These are phyloP conservation scores for Pseudorasbora parva DNA, from an alignment of 2,113 vertebrate species.

Conservation along the genomic window DNA sequence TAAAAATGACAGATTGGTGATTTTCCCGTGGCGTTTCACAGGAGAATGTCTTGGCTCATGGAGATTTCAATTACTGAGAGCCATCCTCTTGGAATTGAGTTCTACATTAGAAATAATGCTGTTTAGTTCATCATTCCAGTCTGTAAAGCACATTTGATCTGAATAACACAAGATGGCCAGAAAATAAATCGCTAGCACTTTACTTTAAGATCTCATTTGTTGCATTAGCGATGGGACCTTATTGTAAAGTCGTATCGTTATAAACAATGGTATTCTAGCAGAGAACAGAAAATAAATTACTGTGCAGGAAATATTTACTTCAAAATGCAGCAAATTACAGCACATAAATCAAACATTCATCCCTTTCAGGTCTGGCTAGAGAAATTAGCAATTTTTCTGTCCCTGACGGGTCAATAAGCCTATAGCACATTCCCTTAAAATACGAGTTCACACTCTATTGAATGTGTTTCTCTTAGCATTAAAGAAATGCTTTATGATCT, in stretches of 20 bases:
- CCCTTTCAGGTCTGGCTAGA: background rate
- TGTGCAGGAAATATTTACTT: conserved; percentile 9
- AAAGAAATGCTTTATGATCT: conserved; percentile 38
- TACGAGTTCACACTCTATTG: conserved; percentile 25
- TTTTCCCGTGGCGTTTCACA: background rate
- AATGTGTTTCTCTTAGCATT: conserved; percentile 27
- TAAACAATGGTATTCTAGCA: background rate
- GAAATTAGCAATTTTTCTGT: background rate
- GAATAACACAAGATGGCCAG: background rate
- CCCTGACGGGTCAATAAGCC: conserved; percentile 26
- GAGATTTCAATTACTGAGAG: background rate
- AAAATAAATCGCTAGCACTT: too few relatives aligned
- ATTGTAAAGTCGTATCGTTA: background rate
- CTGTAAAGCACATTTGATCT: background rate
- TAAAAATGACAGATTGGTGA: conserved; percentile 1
- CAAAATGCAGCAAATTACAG: conserved; percentile 6
- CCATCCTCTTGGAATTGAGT: background rate
- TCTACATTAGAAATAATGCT: background rate
- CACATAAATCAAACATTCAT: conserved; percentile 22
- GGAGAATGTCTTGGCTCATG: conserved; percentile 6
- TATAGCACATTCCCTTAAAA: conserved; percentile 22
- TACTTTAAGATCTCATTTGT: too few relatives aligned
- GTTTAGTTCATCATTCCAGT: background rate
- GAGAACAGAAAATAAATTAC: background rate
- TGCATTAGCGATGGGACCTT: background rate